Evolutionary conservation across 2,888 invertebrate species (phyloP), one percentile per base, ranked within the genome.

Genomic region (Eristalis pertinax): DNA sequence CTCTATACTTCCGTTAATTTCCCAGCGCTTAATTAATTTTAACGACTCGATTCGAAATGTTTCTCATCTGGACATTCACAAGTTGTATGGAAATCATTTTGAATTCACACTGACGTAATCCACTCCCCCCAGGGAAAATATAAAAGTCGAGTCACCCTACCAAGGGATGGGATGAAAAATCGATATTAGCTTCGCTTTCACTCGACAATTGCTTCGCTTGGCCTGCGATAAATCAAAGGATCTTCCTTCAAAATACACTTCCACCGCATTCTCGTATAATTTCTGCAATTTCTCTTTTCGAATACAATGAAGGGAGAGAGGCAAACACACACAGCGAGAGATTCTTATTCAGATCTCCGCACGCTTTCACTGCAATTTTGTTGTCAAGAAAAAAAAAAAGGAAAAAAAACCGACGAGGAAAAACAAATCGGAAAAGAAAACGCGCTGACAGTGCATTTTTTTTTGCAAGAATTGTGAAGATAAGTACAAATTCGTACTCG

Each of bases 401-500:
- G 10, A 70, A 22, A 50, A 63, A 26, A 26, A 26, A 26, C 19
- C n/a, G n/a, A n/a, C n/a, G n/a, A n/a, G n/a, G n/a, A n/a, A n/a
- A 50, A 50, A 50, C 19, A 50, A 50, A 50, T 19, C 50, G 8
- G n/a, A 50, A 50, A 10, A 4, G 19, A 50, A 50, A 68, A 62
- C 67, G 4, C 50, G 78, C 80, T 80, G 73, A 74, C 80, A 68
- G 35, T 80, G 80, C 74, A 68, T 68, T 68, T 74, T 68, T 74
- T 26, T 38, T 79, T 58, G n/a, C 43, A 38, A 68, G 24, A 56
- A 64, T 8, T 68, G n/a, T 15, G 56, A 68, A 72, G 74, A 73
- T 74, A 68, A 74, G 73, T 68, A 41, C 41, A 19, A 60, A 19
- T 50, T 50, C 50, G 38, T 13, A 38, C 38, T 38, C 13, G 38